Evolutionary conservation across 2,888 invertebrate species (phyloP).

Genomic region (Caenorhabditis becei): DNA sequence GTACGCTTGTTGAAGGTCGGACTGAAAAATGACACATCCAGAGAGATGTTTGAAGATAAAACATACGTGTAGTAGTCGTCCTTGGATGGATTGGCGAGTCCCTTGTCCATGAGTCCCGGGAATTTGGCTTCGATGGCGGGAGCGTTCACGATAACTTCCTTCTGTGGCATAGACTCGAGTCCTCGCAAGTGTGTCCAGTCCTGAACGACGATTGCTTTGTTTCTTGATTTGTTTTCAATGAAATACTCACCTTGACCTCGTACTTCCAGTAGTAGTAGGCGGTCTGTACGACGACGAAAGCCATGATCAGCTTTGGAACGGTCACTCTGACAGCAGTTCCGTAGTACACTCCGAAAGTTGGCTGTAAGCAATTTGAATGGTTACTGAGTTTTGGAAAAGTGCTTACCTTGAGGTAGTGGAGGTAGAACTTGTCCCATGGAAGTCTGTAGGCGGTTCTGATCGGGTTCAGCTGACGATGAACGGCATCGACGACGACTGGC

Average conservation of each 20-base stretch:
- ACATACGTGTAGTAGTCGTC: conserved; percentile 68
- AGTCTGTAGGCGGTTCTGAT: conserved; percentile 78
- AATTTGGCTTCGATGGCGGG: conserved; percentile 69
- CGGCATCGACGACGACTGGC: conserved; percentile 80
- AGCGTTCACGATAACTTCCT: conserved; percentile 67
- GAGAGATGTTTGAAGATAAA: conserved; percentile 4
- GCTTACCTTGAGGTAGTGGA: conserved; percentile 73
- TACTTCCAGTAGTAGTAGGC: conserved; percentile 80
- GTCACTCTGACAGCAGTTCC: conserved; percentile 76
- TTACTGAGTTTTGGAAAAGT: conserved; percentile 10
- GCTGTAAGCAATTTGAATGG: conserved; percentile 42
- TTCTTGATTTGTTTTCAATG: background rate
- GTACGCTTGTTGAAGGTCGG: conserved; percentile 78
- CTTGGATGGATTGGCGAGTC: conserved; percentile 65
- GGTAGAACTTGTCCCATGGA: conserved; percentile 80
- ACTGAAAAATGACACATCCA: conserved; percentile 44
- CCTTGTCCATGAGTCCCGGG: conserved; percentile 74
- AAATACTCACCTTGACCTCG: conserved; percentile 74
- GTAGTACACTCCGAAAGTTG: conserved; percentile 79
- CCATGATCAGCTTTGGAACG: conserved; percentile 78
- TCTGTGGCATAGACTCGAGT: conserved; percentile 74
- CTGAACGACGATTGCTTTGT: conserved; percentile 33
- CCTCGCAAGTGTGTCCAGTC: conserved; percentile 78
- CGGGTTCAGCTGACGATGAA: conserved; percentile 80
- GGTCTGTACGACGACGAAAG: conserved; percentile 69